Evolutionary conservation across 1,140 invertebrate genomes (phyloP).

Genomic region (Muscidifurax raptorellus): DNA sequence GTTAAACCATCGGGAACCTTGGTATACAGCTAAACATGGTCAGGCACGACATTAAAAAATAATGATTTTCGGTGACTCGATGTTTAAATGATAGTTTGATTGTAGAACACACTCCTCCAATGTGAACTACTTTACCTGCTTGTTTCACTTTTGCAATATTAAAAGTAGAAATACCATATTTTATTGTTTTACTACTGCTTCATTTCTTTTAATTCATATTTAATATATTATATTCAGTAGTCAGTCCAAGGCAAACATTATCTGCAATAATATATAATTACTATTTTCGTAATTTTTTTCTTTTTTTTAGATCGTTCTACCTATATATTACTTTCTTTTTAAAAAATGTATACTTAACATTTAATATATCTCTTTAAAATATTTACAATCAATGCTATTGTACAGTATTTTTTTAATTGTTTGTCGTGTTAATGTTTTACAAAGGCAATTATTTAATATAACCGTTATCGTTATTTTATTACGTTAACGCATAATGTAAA

Average conservation of each 20-base stretch:
- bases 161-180: conserved; percentile 75
- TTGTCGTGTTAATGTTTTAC: conserved; percentile 69
- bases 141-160: conserved; percentile 66
- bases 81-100: conserved; percentile 67
- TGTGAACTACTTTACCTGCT: conserved; percentile 65
- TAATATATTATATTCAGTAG: conserved; percentile 70
- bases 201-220: conserved; percentile 59
- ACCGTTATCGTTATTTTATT: conserved; percentile 67
- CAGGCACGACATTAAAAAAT: conserved; percentile 63
- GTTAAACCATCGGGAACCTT: conserved; percentile 35
- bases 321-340: conserved; percentile 76
- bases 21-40: conserved; percentile 52
- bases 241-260: conserved; percentile 76
- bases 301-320: conserved; percentile 69
- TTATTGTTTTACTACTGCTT: conserved; percentile 68
- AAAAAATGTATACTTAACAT: conserved; percentile 76
- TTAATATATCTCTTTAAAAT: conserved; percentile 73
- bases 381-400: conserved; percentile 74
- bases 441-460: conserved; percentile 75
- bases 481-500: conserved; percentile 64
- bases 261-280: conserved; percentile 72
- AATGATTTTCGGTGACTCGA: conserved; percentile 52
- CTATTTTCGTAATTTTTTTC: conserved; percentile 67
- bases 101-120: conserved; percentile 68
- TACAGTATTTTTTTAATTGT: conserved; percentile 69